Evolutionary conservation across 2,797 vertebrate genomes (phyloP).

Genomic region (Eulemur albifrons): DNA sequence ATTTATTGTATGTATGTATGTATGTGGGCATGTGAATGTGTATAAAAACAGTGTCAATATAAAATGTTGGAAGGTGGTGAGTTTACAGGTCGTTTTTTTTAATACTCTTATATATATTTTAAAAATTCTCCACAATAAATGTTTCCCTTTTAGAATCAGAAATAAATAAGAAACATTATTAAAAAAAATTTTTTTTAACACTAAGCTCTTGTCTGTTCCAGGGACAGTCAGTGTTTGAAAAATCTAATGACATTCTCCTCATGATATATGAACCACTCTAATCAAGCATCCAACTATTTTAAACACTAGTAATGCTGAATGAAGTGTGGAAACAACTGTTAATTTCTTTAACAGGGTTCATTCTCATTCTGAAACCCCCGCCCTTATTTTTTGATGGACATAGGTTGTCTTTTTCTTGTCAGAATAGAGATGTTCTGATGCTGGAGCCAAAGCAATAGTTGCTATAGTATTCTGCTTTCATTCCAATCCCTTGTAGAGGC

Average conservation of each 20-base stretch:
- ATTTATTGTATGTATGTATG: neutral
- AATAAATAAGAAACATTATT: constrained; percentile 26
- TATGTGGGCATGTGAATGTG: neutral
- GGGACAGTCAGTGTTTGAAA: constrained; percentile 31
- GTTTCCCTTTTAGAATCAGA: constrained; percentile 27
- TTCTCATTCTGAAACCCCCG: neutral
- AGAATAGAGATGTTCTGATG: constrained; percentile 44
- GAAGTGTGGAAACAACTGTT: neutral
- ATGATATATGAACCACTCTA: constrained; percentile 17
- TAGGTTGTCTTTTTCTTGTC: constrained; percentile 42
- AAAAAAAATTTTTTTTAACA: neutral
- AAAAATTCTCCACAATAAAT: neutral
- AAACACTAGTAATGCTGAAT: constrained; percentile 50
- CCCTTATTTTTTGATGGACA: constrained; percentile 56
- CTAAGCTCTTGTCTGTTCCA: constrained; percentile 1
- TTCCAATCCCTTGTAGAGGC: constrained; percentile 56
- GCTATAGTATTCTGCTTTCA: constrained; percentile 44
- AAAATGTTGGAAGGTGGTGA: neutral
- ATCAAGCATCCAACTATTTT: constrained; percentile 45
- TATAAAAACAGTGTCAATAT: neutral
- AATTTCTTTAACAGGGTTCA: constrained; percentile 11
- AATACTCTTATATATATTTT: neutral
- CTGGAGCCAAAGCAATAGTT: constrained; percentile 53
- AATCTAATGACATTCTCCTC: neutral
- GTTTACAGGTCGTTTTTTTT: neutral